Conservation (phyloP, 2,888 invertebrate species). For the Melinopterus prodromus region DNA sequence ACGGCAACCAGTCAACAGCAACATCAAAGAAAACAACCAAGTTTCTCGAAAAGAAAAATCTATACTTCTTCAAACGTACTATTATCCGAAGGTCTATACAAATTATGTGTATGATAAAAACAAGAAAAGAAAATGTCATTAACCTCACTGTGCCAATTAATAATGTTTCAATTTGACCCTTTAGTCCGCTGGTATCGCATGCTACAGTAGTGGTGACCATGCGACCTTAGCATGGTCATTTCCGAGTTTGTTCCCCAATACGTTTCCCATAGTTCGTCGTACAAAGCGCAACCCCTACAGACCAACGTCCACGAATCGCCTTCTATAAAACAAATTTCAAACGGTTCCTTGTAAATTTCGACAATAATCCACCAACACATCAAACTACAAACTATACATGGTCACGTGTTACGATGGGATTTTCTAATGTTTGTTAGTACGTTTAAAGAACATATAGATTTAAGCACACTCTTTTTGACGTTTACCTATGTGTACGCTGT, state of each 20-base stretch:
- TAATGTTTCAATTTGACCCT: conserved; percentile 12
- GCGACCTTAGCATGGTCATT: conserved; percentile 11
- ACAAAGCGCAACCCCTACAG: conserved; percentile 30
- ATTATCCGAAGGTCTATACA: neutral
- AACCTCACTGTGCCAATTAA: neutral
- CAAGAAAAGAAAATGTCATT: neutral
- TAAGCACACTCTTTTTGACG: neutral
- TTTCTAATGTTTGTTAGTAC: conserved; percentile 16
- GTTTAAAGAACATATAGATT: conserved; percentile 14
- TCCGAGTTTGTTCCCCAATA: conserved; percentile 13
- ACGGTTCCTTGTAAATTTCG: neutral
- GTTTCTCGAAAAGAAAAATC: neutral
- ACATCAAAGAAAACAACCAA: neutral
- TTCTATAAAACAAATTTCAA: conserved; percentile 33
- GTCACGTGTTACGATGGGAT: conserved; percentile 5
- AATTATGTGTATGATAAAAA: neutral
- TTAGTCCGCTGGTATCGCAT: conserved; percentile 23
- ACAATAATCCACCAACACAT: neutral
- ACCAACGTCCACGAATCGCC: conserved; percentile 29
- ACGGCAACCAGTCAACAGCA: neutral
- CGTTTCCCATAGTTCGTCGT: conserved; percentile 29
- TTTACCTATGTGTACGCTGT: conserved; percentile 55
- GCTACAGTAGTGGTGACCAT: conserved; percentile 13
- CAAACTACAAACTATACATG: neutral
- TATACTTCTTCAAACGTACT: neutral